Base-by-base conservation (phyloP, 2,888 invertebrate genomes). In the Dorcus hopei region DNA sequence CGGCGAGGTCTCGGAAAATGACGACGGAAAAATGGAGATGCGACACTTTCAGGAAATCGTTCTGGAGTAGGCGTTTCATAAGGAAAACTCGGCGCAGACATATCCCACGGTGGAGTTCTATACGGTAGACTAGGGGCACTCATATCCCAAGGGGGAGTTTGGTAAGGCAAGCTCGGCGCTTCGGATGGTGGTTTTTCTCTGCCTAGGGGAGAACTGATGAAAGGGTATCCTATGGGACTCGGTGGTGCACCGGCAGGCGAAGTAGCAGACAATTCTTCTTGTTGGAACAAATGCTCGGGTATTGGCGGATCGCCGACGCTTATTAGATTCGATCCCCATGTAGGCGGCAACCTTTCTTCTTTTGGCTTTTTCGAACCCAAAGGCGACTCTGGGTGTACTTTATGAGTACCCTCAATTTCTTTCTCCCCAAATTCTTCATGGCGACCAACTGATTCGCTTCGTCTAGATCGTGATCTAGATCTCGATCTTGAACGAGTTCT, bases 321-420 rank as follows among this genome's bases (percentile, higher is more conserved):
- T 19, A 77, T 63, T 14, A 77, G 65, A 61, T 77, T 78, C 2
- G 77, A 76, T 33, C 77, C 77, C 78, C 78, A 78, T 3, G 73
- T 74, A 11, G 77, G 75, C 1, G 73, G 70, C 4, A 61, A 54
- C 47, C 75, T 63, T 7, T 71, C 72, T 39, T 72, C 73, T 8
- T 58, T 50, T 5, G 61, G 57, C n/a, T 55, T 54, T 0, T 61
- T 53, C 16, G 59, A 58, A 1, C 73, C 74, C n/a, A 75, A 55
- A 2, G 72, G 72, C 8, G 68, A 63, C 1, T 67, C 61, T 8
- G 70, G 19, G 26, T 7, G 26, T 33, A 33, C 7, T 33, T 6
- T 33, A 33, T 33, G 6, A 33, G 5, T 7, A 33, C 26, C 26
- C 26, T 6, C 26, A 7, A 5, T 7, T 33, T 33, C 26, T 7